Base-by-base conservation (phyloP, 2,888 invertebrate species). In the Chorisops tibialis region DNA sequence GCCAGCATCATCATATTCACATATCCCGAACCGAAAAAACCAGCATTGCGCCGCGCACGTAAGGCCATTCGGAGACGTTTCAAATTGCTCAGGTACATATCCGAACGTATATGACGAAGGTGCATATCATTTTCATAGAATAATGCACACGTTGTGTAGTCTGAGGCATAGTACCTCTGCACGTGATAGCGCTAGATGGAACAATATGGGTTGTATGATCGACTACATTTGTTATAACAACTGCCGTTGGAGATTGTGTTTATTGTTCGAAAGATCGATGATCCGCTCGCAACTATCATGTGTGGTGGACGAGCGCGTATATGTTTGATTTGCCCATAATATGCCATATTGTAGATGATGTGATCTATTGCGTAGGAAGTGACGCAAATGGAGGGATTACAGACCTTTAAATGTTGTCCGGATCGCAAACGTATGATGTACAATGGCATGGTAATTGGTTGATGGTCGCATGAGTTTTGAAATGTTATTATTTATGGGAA, bases 301-400 rank as follows among this genome's bases (percentile, higher is more conserved):
- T 56, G 18, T 45, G n/a, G n/a, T n/a, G 56, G 43, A 45, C n/a
- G 43, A 37, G 16, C 30, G 24, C 14, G 21, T 45, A 56, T 9
- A 30, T 30, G 9, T 30, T 30, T 60, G 60, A 63, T 56, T 63
- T 43, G 43, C 48, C 58, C 48, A 49, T 54, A 58, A 49, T 45
- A 19, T 35, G 41, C 18, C 39, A 16, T 50, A 39, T 60, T 43
- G 48, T 49, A 52, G 60, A 63, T 63, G 54, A 35, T 37, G 45
- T 63, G 63, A 63, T 59, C 60, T 60, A 60, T 60, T 54, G 63
- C 63, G 63, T 63, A 60, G 63, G 63, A 63, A 54, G 63, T 60
- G 63, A 63, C 63, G 63, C 49, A 56, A 63, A 63, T 63, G 59
- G 59, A 35, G 30, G 60, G 52, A 63, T 59, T 63, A 63, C 49